These are phyloP conservation scores for Aptenodytes forsteri DNA, from an alignment of 2,113 vertebrate genomes.

Conservation along the genomic window DNA sequence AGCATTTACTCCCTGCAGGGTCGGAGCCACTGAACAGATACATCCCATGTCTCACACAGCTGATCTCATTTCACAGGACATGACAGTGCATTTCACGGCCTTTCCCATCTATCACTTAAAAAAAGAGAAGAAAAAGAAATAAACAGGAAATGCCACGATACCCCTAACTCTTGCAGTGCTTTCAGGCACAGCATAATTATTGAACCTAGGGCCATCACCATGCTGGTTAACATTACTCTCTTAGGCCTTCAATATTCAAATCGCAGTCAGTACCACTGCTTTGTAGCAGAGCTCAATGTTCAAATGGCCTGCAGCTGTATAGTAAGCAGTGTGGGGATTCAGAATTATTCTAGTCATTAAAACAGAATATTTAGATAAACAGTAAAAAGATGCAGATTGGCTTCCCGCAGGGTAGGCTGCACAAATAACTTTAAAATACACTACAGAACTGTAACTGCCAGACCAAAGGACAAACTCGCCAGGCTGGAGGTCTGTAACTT, in stretches of 20 bases:
- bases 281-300: slow-evolving; percentile 8
- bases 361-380: slow-evolving; percentile 32
- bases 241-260: background rate
- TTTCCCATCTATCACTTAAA: background rate
- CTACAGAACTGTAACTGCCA: background rate
- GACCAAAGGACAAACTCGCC: background rate
- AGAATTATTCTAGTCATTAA: slow-evolving; percentile 30
- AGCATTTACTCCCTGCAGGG: background rate
- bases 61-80: background rate
- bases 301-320: slow-evolving; percentile 27
- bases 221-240: background rate
- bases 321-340: slow-evolving; percentile 1
- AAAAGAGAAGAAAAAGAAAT: background rate
- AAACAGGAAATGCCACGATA: background rate
- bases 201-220: background rate
- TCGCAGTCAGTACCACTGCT: background rate
- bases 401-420: background rate
- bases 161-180: background rate
- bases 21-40: background rate
- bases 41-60: background rate
- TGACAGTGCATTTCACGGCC: background rate
- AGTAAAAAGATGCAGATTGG: slow-evolving; percentile 7
- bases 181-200: background rate
- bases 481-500: background rate
- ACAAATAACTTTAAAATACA: background rate